Evolutionary conservation across 2,888 invertebrate species (phyloP), one percentile per base, ranked within the genome.

Genomic region (Malthinus flaveolus): DNA sequence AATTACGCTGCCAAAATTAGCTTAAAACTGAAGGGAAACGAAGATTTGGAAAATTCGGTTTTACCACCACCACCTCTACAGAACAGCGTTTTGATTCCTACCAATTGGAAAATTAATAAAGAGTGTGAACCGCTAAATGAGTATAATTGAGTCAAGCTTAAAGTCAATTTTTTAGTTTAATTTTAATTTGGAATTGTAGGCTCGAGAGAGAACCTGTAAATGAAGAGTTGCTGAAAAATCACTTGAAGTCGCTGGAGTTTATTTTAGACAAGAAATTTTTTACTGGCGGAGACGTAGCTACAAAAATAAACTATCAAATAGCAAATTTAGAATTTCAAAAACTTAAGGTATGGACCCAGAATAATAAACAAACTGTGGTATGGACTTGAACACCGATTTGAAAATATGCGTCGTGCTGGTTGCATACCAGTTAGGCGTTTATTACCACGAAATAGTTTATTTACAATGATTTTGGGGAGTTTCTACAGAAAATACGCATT

Each of bases 251-350:
- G 7, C 51, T 70, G 11, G 56, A 66, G 12, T 69, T 70, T 39
- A 67, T 71, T 32, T 50, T 71, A 32, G 58, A 70, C 8, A 68
- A 62, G 54, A 66, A 75, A 58, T 63, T 75, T 37, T 59, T 83
- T 0, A 64, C 78, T 3, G 82, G 82, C 77, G 78, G 79, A 60
- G 79, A 80, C 0, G 64, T 80, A 9, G 80, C 80, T 59, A 81
- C 81, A 50, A 82, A 84, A 57, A 75, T 85, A 37, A 84, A 85
- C 64, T 78, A 73, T 51, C 84, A 82, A 71, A 73, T 85, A 7
- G 81, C 82, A 3, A 78, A 79, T 11, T 66, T 78, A 49, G 78
- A 77, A 62, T 59, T 66, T 2, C 74, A 75, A 68, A 76, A 77
- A 64, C 56, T 71, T 47, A 66, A 75, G 65, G 79, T 78, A 70